phyloP scores from a whole-genome alignment of 1,140 invertebrate species.

The Anoplophora glabripennis region DNA sequence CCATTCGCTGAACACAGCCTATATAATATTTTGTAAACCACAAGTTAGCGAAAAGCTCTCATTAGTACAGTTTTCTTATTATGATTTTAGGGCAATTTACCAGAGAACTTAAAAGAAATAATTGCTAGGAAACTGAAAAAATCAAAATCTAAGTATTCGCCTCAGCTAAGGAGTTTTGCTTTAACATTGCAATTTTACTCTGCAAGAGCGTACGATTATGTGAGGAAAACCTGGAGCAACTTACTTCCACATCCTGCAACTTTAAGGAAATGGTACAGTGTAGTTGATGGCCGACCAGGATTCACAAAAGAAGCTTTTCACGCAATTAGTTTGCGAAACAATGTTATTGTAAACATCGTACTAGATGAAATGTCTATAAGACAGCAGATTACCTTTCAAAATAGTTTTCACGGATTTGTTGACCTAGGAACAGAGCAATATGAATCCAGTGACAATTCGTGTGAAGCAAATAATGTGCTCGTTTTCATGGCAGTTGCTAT shows the following conservation, averaged over 20 bases:
- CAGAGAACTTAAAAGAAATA: no score
- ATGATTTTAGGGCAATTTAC: no score
- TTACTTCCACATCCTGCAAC: conserved; percentile 21
- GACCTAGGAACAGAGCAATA: conserved; percentile 30
- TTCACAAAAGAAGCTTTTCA: conserved; percentile 21
- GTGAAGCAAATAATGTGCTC: conserved; percentile 41
- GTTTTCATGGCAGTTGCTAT: conserved; percentile 42
- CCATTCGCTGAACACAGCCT: no score
- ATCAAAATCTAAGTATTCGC: conserved; percentile 9
- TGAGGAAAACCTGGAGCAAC: conserved; percentile 18
- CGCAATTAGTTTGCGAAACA: conserved; percentile 12
- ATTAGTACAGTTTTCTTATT: no score
- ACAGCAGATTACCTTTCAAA: conserved; percentile 30
- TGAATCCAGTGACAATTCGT: conserved; percentile 27
- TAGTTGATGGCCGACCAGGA: conserved; percentile 19
- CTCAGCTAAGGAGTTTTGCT: conserved; percentile 20
- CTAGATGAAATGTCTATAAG: conserved; percentile 39
- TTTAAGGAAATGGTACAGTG: conserved; percentile 22
- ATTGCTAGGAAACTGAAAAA: no score
- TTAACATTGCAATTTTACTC: conserved; percentile 24
- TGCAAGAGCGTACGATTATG: conserved; percentile 24
- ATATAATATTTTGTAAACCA: no score
- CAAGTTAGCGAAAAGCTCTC: no score
- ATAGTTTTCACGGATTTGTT: conserved; percentile 34
- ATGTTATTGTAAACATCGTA: conserved; percentile 30